Evolutionary conservation across 2,888 invertebrate species (phyloP), one percentile per base, ranked within the genome.

Genomic region (Macaria liturata): DNA sequence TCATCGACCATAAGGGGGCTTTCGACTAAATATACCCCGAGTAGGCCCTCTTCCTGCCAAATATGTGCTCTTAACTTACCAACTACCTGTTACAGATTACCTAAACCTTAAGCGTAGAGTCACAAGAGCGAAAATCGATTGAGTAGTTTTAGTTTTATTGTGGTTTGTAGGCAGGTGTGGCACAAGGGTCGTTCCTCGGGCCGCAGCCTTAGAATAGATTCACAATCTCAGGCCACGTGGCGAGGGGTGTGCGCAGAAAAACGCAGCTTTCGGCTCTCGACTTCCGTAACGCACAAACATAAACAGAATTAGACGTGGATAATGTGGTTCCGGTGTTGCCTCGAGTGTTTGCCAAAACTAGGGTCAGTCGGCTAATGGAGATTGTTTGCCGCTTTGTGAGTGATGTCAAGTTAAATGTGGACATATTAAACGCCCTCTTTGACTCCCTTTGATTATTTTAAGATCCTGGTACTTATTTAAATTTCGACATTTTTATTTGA

Each of bases 41-140:
- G 83, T 82, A 88, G 89, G 88, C 91, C 91, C 91, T 91, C 91
- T 89, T 91, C 90, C 91, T 90, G 89, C 87, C 87, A 86, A 89
- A 90, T 87, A 86, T 87, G 82, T 80, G 78, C 77, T 72, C 75
- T 71, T 66, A 69, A 74, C 75, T 75, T 75, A 82, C 82, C 75
- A 81, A 49, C 51, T 51, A 60, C 64, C 34, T 37, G 52, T 1
- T 74, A 64, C 77, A 59, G 54, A 59, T 51, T 9, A 1, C 48
- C 32, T 57, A 48, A 57, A 9, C 66, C 70, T 64, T 86, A 83
- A 37, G 7, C 34, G 3, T 65, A 62, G 49, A 66, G 20, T 20
- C 50, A 62, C 82, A 88, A 72, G 72, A 70, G 54, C 54, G 64
- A 57, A 75, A 76, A 81, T 32, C 65, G 58, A 51, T 63, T 51